A percentile compares a stretch with the other conserved stretches of the same genome.
Conservation (phyloP, 2,888 invertebrate genomes). For the Anoplius nigerrimus region DNA sequence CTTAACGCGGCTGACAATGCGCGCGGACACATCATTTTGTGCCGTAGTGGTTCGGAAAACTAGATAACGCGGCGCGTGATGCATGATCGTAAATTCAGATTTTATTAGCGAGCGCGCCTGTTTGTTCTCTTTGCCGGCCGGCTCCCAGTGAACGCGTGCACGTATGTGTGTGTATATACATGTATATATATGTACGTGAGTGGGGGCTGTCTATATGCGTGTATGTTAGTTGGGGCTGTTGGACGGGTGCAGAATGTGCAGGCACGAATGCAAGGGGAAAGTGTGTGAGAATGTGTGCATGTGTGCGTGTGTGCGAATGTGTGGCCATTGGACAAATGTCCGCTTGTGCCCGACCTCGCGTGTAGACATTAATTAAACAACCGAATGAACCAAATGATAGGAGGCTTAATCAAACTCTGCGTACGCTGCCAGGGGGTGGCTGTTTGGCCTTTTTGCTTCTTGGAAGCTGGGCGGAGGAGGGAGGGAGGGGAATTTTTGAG, state of each 20-base stretch:
- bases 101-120: conserved; percentile 49
- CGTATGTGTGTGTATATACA: neutral
- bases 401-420: conserved; percentile 33
- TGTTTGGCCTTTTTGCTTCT: too few species aligned
- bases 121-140: conserved; percentile 6
- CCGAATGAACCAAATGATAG: conserved; percentile 37
- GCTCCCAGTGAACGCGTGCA: neutral
- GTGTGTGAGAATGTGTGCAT: conserved; percentile 7
- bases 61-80: conserved; percentile 57
- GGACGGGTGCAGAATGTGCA: too few species aligned
- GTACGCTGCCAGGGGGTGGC: conserved; percentile 11
- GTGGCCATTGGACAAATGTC: neutral
- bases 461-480: too few species aligned
- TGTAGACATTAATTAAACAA: conserved; percentile 47
- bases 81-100: conserved; percentile 56
- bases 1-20: conserved; percentile 51
- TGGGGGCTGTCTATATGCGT: too few species aligned
- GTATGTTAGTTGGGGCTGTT: too few species aligned
- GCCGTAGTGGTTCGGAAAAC: conserved; percentile 59
- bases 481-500: too few species aligned
- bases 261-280: too few species aligned
- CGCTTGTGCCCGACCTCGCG: conserved; percentile 19
- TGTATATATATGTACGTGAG: neutral
- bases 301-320: conserved; percentile 2
- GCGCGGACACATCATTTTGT: conserved; percentile 53